These are phyloP conservation scores for Campylomormyrus tamandua DNA, from an alignment of 2,113 vertebrate species.

Conservation along the genomic window DNA sequence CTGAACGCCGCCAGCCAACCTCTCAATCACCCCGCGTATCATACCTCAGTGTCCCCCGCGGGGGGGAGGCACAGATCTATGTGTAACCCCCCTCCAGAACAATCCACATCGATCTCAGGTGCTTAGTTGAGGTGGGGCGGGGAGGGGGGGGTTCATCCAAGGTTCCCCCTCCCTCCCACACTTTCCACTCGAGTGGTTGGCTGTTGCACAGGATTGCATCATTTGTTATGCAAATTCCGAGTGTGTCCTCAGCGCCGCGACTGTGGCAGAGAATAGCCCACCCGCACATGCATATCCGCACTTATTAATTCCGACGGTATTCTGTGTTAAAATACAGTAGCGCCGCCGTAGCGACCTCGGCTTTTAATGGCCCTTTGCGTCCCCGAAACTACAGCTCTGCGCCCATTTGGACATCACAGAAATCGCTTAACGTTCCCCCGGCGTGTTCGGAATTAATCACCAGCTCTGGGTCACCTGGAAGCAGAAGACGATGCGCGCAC, in stretches of 20 bases:
- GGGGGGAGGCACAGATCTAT: not conserved
- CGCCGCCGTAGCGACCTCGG: not conserved
- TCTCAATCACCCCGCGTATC: not conserved
- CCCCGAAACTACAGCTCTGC: not conserved
- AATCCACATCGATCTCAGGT: not conserved
- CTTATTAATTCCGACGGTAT: not conserved
- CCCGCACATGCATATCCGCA: no score
- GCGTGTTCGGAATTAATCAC: not conserved
- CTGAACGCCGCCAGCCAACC: not conserved
- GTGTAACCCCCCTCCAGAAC: not conserved
- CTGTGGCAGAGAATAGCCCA: not conserved
- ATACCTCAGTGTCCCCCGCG: not conserved
- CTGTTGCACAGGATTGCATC: conserved; percentile 4
- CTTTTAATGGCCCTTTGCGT: not conserved
- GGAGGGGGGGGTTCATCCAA: not conserved
- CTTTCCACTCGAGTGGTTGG: not conserved
- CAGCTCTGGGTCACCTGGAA: not conserved
- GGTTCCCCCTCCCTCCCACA: not conserved
- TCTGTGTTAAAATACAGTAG: not conserved
- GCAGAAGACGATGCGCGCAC: not conserved
- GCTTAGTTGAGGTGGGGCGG: not conserved
- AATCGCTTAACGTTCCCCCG: not conserved
- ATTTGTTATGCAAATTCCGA: not conserved
- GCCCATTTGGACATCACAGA: not conserved
- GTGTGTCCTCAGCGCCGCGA: not conserved